These are phyloP conservation scores for Pseudorhiza aurosa DNA, from an alignment of 30 jellyfish, hydroid and myxozoan species.

Conservation along the genomic window DNA sequence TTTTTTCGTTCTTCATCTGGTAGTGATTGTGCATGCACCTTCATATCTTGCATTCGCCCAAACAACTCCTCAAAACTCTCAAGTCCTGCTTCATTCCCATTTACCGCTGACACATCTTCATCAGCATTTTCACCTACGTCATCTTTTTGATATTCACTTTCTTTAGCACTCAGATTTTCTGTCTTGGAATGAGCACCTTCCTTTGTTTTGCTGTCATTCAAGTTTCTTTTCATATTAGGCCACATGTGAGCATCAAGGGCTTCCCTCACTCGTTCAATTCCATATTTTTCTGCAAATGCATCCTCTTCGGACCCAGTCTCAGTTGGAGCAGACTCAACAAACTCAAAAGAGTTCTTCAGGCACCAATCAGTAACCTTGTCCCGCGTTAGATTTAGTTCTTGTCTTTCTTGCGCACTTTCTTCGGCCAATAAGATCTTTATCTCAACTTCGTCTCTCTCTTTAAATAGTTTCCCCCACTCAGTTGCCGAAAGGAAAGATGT, in stretches of 20 bases:
- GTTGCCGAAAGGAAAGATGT: not conserved
- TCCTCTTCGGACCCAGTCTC: slow-evolving; percentile 28
- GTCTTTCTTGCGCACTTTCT: not conserved
- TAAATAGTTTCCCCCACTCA: slow-evolving; percentile 14
- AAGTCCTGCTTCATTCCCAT: slow-evolving; percentile 55
- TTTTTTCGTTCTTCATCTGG: slow-evolving; percentile 78
- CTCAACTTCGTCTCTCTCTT: slow-evolving; percentile 37
- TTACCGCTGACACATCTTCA: not conserved
- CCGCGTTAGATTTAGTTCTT: slow-evolving; percentile 8
- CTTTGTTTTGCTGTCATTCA: not conserved
- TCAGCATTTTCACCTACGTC: not conserved
- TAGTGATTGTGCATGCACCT: slow-evolving; percentile 60
- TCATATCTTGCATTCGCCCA: slow-evolving; percentile 78
- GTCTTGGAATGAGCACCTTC: not conserved
- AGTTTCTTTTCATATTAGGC: slow-evolving; percentile 64
- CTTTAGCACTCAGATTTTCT: not conserved
- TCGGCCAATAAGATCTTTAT: slow-evolving; percentile 24
- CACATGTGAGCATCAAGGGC: slow-evolving; percentile 82
- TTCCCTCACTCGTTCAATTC: slow-evolving; percentile 77
- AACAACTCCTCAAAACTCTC: slow-evolving; percentile 81
- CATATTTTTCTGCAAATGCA: slow-evolving; percentile 77
- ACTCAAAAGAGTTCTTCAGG: slow-evolving; percentile 51
- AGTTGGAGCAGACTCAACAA: slow-evolving; percentile 37
- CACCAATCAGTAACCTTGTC: slow-evolving; percentile 40
- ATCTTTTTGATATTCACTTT: not conserved